Conservation (phyloP, 2,888 invertebrate genomes). For the Amblyjoppa proteus region DNA sequence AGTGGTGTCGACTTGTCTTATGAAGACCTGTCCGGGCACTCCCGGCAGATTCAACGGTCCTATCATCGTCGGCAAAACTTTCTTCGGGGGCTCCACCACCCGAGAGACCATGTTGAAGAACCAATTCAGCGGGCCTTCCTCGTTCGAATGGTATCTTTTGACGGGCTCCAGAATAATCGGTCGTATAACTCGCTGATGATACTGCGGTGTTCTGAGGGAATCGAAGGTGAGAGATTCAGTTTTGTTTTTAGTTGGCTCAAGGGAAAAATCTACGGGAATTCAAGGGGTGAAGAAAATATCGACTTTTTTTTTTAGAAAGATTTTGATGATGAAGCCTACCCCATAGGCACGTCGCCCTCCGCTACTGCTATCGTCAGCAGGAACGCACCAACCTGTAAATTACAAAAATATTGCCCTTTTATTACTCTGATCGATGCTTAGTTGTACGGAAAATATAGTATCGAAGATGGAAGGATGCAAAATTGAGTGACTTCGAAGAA, state of each 20-base stretch:
- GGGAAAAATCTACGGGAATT: background rate
- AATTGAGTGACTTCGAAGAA: background rate
- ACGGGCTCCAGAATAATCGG: constrained; percentile 73
- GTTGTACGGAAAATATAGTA: background rate
- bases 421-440: background rate
- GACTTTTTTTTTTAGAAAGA: background rate
- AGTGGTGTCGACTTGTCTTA: constrained; percentile 72
- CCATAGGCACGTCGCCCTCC: constrained; percentile 64
- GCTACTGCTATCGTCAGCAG: constrained; percentile 70
- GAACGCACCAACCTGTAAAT: constrained; percentile 72
- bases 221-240: constrained; percentile 12
- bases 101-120: constrained; percentile 68
- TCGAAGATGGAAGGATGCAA: background rate
- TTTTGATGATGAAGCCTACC: constrained; percentile 63
- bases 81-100: constrained; percentile 63
- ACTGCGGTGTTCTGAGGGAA: constrained; percentile 37
- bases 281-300: background rate
- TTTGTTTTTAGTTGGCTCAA: background rate
- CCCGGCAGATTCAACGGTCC: constrained; percentile 78
- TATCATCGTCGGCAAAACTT: constrained; percentile 68
- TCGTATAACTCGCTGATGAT: constrained; percentile 66
- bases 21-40: constrained; percentile 74
- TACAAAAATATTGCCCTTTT: constrained; percentile 31
- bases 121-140: constrained; percentile 71
- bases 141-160: constrained; percentile 67